Evolutionary conservation across 2,797 vertebrate species (phyloP), one percentile per base, ranked within the genome.

Genomic region (Chelmon rostratus): DNA sequence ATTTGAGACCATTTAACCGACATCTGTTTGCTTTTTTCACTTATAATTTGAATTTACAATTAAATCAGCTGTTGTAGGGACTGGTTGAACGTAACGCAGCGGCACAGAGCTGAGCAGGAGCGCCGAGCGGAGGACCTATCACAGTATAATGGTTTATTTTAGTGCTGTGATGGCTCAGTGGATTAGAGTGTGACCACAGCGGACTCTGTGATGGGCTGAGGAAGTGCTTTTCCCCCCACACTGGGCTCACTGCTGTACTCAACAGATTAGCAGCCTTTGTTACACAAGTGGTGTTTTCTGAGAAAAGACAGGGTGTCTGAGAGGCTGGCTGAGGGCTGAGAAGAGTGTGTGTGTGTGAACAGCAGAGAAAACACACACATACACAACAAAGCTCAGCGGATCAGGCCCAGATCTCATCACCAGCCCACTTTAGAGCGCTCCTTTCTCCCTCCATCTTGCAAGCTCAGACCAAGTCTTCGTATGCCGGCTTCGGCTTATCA

Each of bases 211-310:
- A 91, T 88, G 81, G 40, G 40, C 40, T 42, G 40, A 42, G 40
- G 40, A 42, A 13, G 40, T 9, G 40, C 40, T 31, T 31, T 31
- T 31, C 40, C 40, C n/a, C 40, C 40, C 75, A 79, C 85, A 80
- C 87, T 81, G 83, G 78, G 83, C 85, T 86, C 78, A 75, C 86
- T 88, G 89, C 91, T 92, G 86, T 88, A 88, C 92, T 91, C 88
- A 88, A 90, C 91, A 93, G 90, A 92, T 92, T 91, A 93, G 91
- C 78, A 88, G 88, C 87, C 86, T 92, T 91, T 90, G 89, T 93
- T 87, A 91, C 90, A 91, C 83, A 86, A 90, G 91, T 88, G 89
- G 84, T 89, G 89, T 92, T 92, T 91, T 87, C 86, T 85, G 86
- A 87, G 85, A 87, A 77, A 79, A 84, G 90, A 86, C 85, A 75